Conservation (phyloP, 2,888 invertebrate species). For the Dicyrtoma fusca region DNA sequence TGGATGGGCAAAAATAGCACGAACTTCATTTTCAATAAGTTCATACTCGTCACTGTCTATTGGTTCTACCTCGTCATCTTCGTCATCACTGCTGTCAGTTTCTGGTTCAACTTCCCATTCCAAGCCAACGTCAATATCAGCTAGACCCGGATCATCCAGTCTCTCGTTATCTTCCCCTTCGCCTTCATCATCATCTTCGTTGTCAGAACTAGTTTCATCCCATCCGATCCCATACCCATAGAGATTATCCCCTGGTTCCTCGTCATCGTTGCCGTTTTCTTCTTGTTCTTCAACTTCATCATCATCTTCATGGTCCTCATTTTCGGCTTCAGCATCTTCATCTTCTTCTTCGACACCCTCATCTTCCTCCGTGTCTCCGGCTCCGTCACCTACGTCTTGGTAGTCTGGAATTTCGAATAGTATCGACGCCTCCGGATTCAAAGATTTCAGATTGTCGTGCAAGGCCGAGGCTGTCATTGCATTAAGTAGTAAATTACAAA, state of each 20-base stretch:
- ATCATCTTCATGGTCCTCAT: not conserved
- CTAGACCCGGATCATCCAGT: not conserved
- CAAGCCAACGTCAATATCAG: not conserved
- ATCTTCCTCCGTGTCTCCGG: not conserved
- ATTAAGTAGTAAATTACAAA: not conserved
- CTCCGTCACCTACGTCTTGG: not conserved
- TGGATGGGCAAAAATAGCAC: too few species aligned
- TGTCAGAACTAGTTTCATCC: not conserved
- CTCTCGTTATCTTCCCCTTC: not conserved
- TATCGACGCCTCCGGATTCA: not conserved
- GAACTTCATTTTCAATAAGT: too few species aligned
- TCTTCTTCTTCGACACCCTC: conserved; percentile 4
- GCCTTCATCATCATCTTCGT: not conserved
- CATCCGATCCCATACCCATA: not conserved
- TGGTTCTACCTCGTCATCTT: too few species aligned
- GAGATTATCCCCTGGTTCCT: not conserved
- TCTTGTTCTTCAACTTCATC: not conserved
- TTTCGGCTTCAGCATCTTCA: not conserved
- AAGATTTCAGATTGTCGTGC: not conserved
- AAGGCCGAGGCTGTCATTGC: not conserved
- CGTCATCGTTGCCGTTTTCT: not conserved
- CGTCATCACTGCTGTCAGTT: too few species aligned
- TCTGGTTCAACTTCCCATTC: not conserved
- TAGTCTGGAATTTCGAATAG: not conserved
- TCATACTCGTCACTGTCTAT: too few species aligned